Conservation (phyloP, 2,888 invertebrate genomes). For the Troides oblongomaculatus region DNA sequence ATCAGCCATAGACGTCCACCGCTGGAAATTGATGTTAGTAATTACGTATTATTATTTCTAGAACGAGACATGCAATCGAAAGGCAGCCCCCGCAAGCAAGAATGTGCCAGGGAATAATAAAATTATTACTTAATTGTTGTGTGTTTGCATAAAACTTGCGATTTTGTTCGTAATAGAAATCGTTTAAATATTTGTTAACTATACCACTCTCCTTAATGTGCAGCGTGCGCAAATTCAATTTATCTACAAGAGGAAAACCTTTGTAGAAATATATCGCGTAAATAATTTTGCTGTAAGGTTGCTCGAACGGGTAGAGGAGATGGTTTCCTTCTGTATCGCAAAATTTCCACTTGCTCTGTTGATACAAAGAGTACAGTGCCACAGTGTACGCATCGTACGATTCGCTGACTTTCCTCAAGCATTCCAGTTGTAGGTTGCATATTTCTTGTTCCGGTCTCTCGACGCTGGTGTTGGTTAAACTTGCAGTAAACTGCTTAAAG, state of each 20-base stretch:
- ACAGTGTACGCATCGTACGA: slow-evolving; percentile 33
- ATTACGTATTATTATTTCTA: slow-evolving; percentile 31
- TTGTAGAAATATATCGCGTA: slow-evolving; percentile 55
- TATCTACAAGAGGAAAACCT: slow-evolving; percentile 51
- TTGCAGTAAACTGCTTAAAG: background rate
- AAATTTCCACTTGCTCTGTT: slow-evolving; percentile 19
- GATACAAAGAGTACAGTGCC: slow-evolving; percentile 21
- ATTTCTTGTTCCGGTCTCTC: background rate
- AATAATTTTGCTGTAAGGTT: slow-evolving; percentile 46
- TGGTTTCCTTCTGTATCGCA: slow-evolving; percentile 24
- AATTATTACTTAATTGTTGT: slow-evolving; percentile 25
- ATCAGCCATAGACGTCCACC: too few species aligned
- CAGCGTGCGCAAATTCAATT: slow-evolving; percentile 40
- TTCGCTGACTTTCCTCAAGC: slow-evolving; percentile 32
- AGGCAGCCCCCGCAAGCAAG: slow-evolving; percentile 40
- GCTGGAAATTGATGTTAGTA: background rate
- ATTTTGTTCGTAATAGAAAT: slow-evolving; percentile 22
- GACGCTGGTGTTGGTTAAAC: background rate
- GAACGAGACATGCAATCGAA: slow-evolving; percentile 38
- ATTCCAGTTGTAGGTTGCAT: slow-evolving; percentile 32
- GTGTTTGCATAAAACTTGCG: slow-evolving; percentile 16
- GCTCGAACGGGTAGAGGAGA: slow-evolving; percentile 37
- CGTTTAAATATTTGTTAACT: slow-evolving; percentile 32
- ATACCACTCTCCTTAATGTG: slow-evolving; percentile 52
- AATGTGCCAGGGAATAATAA: slow-evolving; percentile 48